Evolutionary conservation across 92 coral and sea anemone species (phyloP).

Genomic region (Zoanthus gigantus): DNA sequence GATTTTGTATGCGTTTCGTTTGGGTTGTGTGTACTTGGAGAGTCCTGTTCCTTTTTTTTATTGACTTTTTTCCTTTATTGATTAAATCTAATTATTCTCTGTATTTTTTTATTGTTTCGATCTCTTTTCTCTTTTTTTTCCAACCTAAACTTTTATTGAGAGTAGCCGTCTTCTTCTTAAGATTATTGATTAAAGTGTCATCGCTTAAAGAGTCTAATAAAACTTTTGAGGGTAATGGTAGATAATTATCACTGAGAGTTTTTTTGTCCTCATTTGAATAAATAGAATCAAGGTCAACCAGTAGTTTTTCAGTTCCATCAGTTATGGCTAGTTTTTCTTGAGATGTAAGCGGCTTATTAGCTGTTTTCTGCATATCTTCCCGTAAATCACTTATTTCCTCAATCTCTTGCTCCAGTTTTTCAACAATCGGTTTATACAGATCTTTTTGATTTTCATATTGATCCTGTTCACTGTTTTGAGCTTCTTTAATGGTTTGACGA

Average conservation of each 20-base stretch:
- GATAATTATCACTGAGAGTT: not conserved
- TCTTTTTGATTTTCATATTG: slow-evolving; percentile 13
- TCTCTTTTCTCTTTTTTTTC: not conserved
- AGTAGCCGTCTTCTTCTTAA: not conserved
- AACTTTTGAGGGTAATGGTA: slow-evolving; percentile 3
- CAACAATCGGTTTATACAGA: slow-evolving; percentile 10
- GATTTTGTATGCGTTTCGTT: no score
- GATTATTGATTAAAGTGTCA: not conserved
- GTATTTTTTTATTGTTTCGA: not conserved
- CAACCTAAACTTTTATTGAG: not conserved
- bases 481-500: not conserved
- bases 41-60: not conserved
- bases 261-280: slow-evolving; percentile 1
- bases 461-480: not conserved
- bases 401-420: slow-evolving; percentile 16
- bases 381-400: slow-evolving; percentile 24
- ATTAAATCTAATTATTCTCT: not conserved
- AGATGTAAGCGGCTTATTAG: slow-evolving; percentile 1
- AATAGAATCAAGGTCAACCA: not conserved
- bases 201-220: not conserved
- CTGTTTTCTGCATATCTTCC: slow-evolving; percentile 1
- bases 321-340: not conserved
- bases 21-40: no score
- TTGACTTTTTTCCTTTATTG: not conserved
- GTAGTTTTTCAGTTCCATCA: not conserved